Evolutionary conservation across 2,113 vertebrate species (phyloP).

Genomic region (Anser cygnoides): DNA sequence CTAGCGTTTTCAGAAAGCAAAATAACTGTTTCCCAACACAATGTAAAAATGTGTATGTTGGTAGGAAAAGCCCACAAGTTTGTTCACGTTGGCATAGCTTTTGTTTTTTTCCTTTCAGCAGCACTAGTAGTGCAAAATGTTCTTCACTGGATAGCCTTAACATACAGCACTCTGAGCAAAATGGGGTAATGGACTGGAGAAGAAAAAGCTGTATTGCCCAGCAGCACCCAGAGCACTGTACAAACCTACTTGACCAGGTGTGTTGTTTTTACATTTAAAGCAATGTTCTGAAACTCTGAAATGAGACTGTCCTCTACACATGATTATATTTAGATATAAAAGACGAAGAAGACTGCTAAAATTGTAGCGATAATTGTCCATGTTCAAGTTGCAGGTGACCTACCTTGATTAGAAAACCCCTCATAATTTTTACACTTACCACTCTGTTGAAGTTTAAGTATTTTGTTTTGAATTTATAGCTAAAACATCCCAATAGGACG

Average conservation of each 20-base stretch:
- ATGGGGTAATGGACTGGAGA: slow-evolving; percentile 84
- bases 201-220: slow-evolving; percentile 76
- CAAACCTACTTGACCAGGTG: slow-evolving; percentile 80
- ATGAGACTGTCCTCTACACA: not conserved
- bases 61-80: not conserved
- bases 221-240: slow-evolving; percentile 76
- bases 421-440: not conserved
- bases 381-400: not conserved
- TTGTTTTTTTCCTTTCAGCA: slow-evolving; percentile 12
- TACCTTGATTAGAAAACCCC: not conserved
- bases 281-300: not conserved
- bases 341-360: not conserved
- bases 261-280: not conserved
- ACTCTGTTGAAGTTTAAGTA: not conserved
- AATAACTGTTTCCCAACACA: not conserved
- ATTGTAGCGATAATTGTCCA: not conserved
- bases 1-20: not conserved
- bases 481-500: not conserved
- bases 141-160: slow-evolving; percentile 78
- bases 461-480: not conserved
- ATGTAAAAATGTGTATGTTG: not conserved
- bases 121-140: slow-evolving; percentile 76
- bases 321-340: not conserved
- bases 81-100: not conserved
- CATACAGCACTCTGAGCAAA: slow-evolving; percentile 79